These are phyloP conservation scores for Austrofundulus limnaeus DNA, from an alignment of 2,113 vertebrate species.

Conservation along the genomic window DNA sequence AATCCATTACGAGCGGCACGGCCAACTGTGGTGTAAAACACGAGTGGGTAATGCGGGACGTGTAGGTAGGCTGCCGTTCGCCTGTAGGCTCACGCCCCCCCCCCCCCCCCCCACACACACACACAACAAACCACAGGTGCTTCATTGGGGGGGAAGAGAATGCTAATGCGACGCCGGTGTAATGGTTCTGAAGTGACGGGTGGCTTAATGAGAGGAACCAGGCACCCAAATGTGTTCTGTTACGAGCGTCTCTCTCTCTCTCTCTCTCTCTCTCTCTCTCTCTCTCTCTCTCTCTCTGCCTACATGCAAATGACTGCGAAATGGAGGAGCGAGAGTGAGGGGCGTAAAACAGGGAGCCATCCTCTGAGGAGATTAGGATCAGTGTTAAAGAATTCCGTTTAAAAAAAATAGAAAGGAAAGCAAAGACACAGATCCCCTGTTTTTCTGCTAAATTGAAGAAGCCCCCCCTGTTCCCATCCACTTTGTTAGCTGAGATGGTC, in stretches of 20 bases:
- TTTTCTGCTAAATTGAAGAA: conserved; percentile 45
- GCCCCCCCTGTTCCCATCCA: not conserved
- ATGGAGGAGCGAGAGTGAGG: conserved; percentile 51
- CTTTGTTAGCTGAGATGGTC: conserved; percentile 46
- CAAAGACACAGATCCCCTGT: conserved; percentile 11
- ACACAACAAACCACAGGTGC: conserved; percentile 55
- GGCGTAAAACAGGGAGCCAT: conserved; percentile 37
- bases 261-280: no score
- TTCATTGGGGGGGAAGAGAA: conserved; percentile 65
- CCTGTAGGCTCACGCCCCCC: conserved; percentile 44
- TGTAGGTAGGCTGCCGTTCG: conserved; percentile 57
- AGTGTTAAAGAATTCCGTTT: conserved; percentile 30
- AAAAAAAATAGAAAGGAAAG: not conserved
- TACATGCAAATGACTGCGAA: conserved; percentile 62
- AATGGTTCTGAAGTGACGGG: conserved; percentile 72
- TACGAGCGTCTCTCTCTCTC: no score
- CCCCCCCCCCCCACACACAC: conserved; percentile 22
- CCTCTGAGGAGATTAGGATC: conserved; percentile 58
- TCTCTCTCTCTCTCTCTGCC: no score
- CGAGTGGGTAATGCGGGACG: conserved; percentile 52
- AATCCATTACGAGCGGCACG: conserved; percentile 54
- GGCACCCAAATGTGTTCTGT: conserved; percentile 56
- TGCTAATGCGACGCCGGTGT: conserved; percentile 58
- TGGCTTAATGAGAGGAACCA: conserved; percentile 70
- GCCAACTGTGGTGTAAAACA: conserved; percentile 50